Percentiles rank a stretch among this genome's conserved stretches.
Conservation (phyloP, 2,113 vertebrate genomes). For the Meriones unguiculatus region DNA sequence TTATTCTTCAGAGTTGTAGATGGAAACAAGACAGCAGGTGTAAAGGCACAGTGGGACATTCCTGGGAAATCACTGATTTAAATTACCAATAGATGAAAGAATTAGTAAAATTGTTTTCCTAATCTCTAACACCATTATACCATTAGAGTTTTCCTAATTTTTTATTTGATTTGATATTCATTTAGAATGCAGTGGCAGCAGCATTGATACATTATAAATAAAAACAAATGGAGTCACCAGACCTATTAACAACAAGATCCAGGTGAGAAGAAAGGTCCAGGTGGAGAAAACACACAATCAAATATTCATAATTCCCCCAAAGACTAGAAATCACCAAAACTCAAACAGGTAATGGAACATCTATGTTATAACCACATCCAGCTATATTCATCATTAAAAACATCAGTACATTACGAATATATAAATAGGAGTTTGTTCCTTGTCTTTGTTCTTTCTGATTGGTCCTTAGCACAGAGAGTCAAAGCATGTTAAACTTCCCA, state of each 20-base stretch:
- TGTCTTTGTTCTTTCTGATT: neutral
- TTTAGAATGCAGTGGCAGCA: neutral
- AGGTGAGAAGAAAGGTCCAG: neutral
- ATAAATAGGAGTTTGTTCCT: neutral
- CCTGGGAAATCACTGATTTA: constrained; percentile 11
- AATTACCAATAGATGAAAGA: neutral
- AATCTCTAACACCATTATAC: neutral
- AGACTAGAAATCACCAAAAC: neutral
- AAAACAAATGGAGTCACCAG: neutral
- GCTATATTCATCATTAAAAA: neutral
- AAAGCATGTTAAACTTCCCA: neutral
- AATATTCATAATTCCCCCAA: neutral
- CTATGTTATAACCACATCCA: neutral
- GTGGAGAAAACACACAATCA: neutral
- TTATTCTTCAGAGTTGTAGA: neutral
- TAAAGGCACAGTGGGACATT: neutral
- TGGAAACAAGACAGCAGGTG: neutral
- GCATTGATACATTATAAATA: neutral
- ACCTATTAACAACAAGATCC: neutral
- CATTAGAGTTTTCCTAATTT: neutral
- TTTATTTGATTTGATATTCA: neutral
- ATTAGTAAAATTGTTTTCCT: neutral
- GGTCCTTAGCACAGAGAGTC: neutral
- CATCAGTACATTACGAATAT: neutral
- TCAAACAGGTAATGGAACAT: neutral